Evolutionary conservation across 2,888 invertebrate species (phyloP).

Genomic region (Lochmaea crataegi): DNA sequence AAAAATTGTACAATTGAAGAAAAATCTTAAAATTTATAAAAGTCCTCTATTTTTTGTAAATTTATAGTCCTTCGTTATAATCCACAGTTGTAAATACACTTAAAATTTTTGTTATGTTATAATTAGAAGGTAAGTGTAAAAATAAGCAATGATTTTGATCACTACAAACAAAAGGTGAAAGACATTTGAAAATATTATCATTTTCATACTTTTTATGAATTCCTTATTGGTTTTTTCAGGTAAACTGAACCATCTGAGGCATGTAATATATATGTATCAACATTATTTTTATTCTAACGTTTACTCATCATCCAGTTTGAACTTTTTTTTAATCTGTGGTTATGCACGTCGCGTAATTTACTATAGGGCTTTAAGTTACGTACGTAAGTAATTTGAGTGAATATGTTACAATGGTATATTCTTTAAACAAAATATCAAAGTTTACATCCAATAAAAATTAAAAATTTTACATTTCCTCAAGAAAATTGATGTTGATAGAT

Average conservation of each 20-base stretch:
- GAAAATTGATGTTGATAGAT: not conserved
- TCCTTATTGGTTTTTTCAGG: constrained; percentile 38
- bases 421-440: not conserved
- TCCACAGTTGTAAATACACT: constrained; percentile 56
- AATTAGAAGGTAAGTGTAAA: constrained; percentile 58
- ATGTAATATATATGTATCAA: constrained; percentile 37
- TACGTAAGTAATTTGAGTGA: constrained; percentile 6
- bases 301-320: constrained; percentile 34
- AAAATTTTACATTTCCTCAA: not conserved
- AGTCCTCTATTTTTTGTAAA: constrained; percentile 56
- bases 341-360: constrained; percentile 15
- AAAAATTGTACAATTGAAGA: constrained; percentile 57
- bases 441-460: not conserved
- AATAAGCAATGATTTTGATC: constrained; percentile 41
- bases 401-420: not conserved
- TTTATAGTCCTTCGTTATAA: constrained; percentile 58
- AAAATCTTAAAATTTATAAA: constrained; percentile 55
- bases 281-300: constrained; percentile 36
- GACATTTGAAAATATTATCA: constrained; percentile 52
- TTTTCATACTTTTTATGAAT: constrained; percentile 40
- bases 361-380: constrained; percentile 11
- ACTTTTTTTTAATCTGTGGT: constrained; percentile 31
- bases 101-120: constrained; percentile 61
- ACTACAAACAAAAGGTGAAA: constrained; percentile 59
- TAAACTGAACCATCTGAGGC: constrained; percentile 25